These are phyloP conservation scores for Drosophila lacertosa DNA, from an alignment of 1,140 invertebrate species.

Conservation along the genomic window DNA sequence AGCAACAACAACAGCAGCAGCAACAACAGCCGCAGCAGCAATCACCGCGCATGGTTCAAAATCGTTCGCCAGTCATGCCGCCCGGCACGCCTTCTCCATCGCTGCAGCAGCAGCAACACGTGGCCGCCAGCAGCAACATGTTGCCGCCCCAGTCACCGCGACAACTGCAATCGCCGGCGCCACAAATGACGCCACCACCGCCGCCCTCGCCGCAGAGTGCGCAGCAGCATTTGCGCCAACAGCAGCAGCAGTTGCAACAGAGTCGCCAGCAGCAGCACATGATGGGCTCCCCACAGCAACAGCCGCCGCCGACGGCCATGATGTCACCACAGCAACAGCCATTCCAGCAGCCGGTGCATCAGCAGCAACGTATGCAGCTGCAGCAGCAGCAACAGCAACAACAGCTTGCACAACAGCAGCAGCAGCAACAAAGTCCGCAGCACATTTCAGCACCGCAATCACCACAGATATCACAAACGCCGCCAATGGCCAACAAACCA, in stretches of 20 bases:
- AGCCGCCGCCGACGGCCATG: constrained; percentile 54
- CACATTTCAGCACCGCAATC: constrained; percentile 72
- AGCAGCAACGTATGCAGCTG: constrained; percentile 62
- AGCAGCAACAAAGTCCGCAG: constrained; percentile 74
- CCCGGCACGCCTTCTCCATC: constrained; percentile 65
- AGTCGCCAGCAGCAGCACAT: constrained; percentile 66
- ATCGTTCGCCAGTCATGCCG: constrained; percentile 69
- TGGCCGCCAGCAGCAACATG: constrained; percentile 53
- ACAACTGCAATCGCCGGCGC: constrained; percentile 78
- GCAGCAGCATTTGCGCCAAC: constrained; percentile 83
- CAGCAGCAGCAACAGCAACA: constrained; percentile 71
- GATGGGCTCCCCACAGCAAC: constrained; percentile 71
- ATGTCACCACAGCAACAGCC: constrained; percentile 70
- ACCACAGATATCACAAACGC: constrained; percentile 72
- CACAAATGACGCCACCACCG: constrained; percentile 81
- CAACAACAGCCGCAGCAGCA: constrained; percentile 69
- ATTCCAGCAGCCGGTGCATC: constrained; percentile 50
- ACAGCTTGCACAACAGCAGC: constrained; percentile 64
- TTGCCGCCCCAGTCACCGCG: constrained; percentile 78
- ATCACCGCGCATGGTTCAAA: constrained; percentile 84
- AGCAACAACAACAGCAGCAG: constrained; percentile 59
- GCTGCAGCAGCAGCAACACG: constrained; percentile 73
- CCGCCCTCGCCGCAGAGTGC: constrained; percentile 77
- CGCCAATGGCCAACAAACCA: constrained; percentile 62
- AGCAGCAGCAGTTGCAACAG: constrained; percentile 61